These are phyloP conservation scores for Clarias fuscus DNA, from an alignment of 2,797 vertebrate genomes.

Conservation along the genomic window DNA sequence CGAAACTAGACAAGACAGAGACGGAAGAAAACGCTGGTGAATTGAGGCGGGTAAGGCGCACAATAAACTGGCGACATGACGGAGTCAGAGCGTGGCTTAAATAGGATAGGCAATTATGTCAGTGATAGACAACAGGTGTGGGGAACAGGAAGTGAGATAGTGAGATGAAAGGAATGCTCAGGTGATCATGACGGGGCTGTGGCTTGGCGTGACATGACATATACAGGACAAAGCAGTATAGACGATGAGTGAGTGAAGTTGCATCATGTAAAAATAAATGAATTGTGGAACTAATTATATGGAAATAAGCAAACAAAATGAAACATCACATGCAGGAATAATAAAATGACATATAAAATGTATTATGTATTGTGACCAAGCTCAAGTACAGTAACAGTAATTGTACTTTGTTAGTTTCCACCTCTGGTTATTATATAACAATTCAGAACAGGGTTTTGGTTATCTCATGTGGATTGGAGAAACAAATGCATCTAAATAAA, in stretches of 20 bases:
- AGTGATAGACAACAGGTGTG: no score
- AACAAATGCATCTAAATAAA: background rate
- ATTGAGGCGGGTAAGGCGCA: no score
- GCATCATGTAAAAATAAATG: background rate
- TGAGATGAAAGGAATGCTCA: no score
- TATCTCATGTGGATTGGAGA: background rate
- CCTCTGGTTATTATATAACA: background rate
- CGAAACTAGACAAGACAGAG: no score
- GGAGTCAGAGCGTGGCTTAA: no score
- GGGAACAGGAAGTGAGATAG: no score
- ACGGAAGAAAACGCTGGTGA: no score
- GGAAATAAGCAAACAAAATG: background rate
- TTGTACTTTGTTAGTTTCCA: background rate
- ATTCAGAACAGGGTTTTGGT: background rate
- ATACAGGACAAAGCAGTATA: no score
- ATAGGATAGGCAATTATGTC: no score
- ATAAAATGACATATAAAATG: background rate
- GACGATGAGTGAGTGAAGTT: background rate
- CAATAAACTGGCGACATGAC: no score
- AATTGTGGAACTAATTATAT: background rate
- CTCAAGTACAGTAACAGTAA: background rate
- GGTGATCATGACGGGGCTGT: no score
- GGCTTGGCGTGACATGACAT: no score
- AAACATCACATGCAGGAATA: background rate
- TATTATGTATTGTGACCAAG: background rate